A percentile compares a stretch with the other conserved stretches of the same genome.
These are phyloP conservation scores for Argyrosomus regius DNA, from an alignment of 2,797 vertebrate species.

Conservation along the genomic window DNA sequence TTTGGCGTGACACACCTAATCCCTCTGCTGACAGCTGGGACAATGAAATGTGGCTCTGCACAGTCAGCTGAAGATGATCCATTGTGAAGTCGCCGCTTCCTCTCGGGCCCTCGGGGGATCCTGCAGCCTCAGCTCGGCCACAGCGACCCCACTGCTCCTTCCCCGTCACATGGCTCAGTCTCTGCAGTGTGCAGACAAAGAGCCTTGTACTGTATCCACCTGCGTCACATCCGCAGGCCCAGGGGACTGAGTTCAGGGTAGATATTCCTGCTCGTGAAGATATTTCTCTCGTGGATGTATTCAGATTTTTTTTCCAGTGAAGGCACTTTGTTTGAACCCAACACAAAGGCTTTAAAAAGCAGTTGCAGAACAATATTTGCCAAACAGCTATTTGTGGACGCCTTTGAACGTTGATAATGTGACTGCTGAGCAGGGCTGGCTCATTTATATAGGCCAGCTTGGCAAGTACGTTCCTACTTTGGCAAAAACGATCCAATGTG, in stretches of 20 bases:
- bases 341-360: slow-evolving; percentile 5
- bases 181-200: slow-evolving; percentile 16
- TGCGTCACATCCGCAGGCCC: slow-evolving; percentile 23
- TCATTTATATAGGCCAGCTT: slow-evolving; percentile 7
- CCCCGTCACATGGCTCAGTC: slow-evolving; percentile 12
- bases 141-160: not conserved
- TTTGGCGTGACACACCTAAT: slow-evolving; percentile 13
- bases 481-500: slow-evolving; percentile 16
- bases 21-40: slow-evolving; percentile 56
- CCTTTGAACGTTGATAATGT: slow-evolving; percentile 46
- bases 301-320: not conserved
- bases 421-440: slow-evolving; percentile 36
- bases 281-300: not conserved
- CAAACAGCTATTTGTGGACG: slow-evolving; percentile 56
- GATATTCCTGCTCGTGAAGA: slow-evolving; percentile 23
- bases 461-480: slow-evolving; percentile 33
- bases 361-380: slow-evolving; percentile 40
- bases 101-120: slow-evolving; percentile 15
- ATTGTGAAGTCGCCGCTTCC: slow-evolving; percentile 56
- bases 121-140: slow-evolving; percentile 24
- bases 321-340: slow-evolving; percentile 16
- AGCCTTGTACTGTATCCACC: slow-evolving; percentile 11
- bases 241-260: not conserved
- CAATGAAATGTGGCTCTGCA: slow-evolving; percentile 30
- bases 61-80: slow-evolving; percentile 73